Base-by-base conservation (phyloP, 2,113 vertebrate species). In the Ptychochromis oligacanthus region DNA sequence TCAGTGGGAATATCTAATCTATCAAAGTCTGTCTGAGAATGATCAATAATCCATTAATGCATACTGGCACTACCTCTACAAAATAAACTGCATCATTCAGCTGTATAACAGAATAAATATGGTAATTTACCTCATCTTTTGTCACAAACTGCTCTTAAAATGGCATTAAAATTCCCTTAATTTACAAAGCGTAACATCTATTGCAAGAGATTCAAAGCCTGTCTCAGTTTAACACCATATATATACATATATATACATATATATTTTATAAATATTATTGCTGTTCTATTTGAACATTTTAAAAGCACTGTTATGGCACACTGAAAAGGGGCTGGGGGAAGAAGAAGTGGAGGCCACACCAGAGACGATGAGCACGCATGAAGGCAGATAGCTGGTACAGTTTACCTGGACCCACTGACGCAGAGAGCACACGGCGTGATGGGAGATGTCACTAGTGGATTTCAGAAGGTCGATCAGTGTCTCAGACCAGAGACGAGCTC, bases 51-150 rank as follows among this genome's bases (percentile, higher is more conserved):
- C 40, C 36, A 70, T 38, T 55, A 22, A 54, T 58, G 17, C 34
- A 17, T 9, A 84, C 70, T 80, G 14, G 31, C 55, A 26, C 83
- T 77, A 88, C 56, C 28, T 65, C 76, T 85, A 82, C 79, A 79
- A 88, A 89, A 85, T 61, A 86, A 87, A 85, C 17, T 67, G 61
- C 75, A 24, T 77, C 46, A 9, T 80, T 56, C 5, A 79, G 12
- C 54, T 65, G 26, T 77, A 24, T 81, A 61, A 52, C 46, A 84
- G 89, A 89, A 92, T 89, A 91, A 88, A 93, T 86, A 85, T 2
- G 18, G 4, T 36, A 70, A 89, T 83, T 83, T 62, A 82, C 4
- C 2, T 49, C 20, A 55, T n/a, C 2, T 60, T 55, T 24, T 26
- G 26, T 26, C 59, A 76, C 70, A 62, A 15, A 67, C 12, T 43